Percentiles rank a stretch among this genome's conserved stretches.
Conservation (phyloP, 2,113 vertebrate species). For the Tyrannus savana region DNA sequence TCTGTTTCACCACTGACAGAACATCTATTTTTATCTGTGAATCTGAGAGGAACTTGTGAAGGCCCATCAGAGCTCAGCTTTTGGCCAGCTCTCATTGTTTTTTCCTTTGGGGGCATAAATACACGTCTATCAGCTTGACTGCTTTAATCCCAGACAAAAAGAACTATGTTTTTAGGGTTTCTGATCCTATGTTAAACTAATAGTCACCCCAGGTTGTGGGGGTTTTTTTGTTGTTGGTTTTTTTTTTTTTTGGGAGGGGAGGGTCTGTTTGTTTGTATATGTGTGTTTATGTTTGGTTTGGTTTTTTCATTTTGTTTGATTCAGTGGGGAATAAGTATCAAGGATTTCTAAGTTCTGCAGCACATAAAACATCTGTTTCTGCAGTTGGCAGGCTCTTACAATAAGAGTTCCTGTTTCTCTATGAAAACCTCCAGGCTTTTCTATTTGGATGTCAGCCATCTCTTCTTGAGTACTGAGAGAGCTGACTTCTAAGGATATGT, state of each 20-base stretch:
- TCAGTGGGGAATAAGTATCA: neutral
- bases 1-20: neutral
- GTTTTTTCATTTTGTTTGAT: neutral
- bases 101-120: neutral
- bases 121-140: neutral
- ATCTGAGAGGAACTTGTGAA: neutral
- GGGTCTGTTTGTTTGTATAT: no score
- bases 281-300: neutral
- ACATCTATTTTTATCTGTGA: neutral
- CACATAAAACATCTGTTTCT: conserved; percentile 1
- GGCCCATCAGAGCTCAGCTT: neutral
- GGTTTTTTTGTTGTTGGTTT: no score
- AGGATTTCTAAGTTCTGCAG: neutral
- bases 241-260: neutral
- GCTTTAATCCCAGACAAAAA: neutral
- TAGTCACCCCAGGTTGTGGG: neutral
- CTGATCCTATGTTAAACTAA: neutral
- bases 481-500: neutral
- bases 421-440: neutral
- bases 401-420: neutral
- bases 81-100: neutral
- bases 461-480: neutral
- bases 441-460: neutral
- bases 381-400: neutral
- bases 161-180: neutral